These are phyloP conservation scores for Zaprionus ornatus DNA, from an alignment of 1,140 invertebrate genomes.

Conservation along the genomic window DNA sequence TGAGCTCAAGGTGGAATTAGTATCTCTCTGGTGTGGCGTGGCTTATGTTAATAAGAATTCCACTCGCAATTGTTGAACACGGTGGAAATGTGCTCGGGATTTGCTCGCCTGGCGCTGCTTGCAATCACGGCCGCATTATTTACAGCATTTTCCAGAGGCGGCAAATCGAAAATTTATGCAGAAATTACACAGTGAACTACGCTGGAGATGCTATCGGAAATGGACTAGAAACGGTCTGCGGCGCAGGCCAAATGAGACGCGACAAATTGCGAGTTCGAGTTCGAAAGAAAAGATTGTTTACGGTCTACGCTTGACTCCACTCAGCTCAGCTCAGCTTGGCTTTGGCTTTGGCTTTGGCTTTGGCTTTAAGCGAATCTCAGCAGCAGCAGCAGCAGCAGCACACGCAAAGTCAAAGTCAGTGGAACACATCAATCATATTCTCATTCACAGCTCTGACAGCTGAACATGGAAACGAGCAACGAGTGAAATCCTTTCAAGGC, in stretches of 20 bases:
- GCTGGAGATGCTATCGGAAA: not conserved
- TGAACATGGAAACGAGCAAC: constrained; percentile 36
- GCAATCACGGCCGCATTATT: constrained; percentile 9
- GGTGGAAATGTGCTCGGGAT: not conserved
- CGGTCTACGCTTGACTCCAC: not conserved
- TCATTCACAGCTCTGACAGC: constrained; percentile 40
- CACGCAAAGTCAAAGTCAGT: not conserved
- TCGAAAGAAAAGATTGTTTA: not conserved
- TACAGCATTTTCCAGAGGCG: constrained; percentile 6
- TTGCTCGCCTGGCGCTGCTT: constrained; percentile 1
- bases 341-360: too few relatives aligned
- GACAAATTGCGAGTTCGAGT: constrained; percentile 13
- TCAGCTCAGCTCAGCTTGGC: too few relatives aligned
- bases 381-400: not conserved
- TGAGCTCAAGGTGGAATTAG: constrained; percentile 51
- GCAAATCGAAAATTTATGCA: constrained; percentile 44
- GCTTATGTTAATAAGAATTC: constrained; percentile 62
- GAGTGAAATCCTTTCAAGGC: constrained; percentile 42
- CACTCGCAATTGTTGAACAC: constrained; percentile 4
- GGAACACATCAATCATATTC: constrained; percentile 34
- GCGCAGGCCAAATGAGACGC: constrained; percentile 3
- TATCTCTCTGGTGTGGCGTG: constrained; percentile 45
- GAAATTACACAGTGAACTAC: constrained; percentile 4
- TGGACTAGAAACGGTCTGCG: constrained; percentile 7
- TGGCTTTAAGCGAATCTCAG: constrained; percentile 6